These are phyloP conservation scores for Ploceus nigricollis DNA, from an alignment of 2,113 vertebrate genomes.

Conservation along the genomic window DNA sequence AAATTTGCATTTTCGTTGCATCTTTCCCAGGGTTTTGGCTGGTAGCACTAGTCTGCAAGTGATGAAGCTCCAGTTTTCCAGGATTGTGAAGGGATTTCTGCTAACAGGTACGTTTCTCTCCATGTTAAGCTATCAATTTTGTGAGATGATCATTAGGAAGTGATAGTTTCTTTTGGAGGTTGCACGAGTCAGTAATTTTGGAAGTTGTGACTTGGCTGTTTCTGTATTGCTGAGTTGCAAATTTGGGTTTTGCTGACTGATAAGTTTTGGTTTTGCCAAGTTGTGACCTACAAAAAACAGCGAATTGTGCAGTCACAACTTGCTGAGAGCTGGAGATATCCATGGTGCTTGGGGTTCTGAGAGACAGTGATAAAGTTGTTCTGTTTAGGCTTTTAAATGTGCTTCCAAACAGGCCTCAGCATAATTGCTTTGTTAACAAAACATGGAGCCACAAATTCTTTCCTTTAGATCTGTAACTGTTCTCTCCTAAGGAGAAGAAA, in stretches of 20 bases:
- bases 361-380: neutral
- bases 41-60: neutral
- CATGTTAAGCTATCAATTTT: neutral
- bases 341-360: neutral
- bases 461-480: neutral
- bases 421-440: neutral
- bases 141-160: neutral
- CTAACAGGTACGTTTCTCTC: neutral
- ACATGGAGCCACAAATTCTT: neutral
- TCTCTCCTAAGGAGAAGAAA: neutral
- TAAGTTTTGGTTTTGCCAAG: neutral
- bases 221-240: neutral
- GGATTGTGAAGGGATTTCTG: neutral
- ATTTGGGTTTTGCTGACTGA: neutral
- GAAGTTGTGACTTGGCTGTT: slow-evolving; percentile 1
- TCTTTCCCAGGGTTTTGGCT: neutral
- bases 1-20: neutral
- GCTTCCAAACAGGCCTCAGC: neutral
- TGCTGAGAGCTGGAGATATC: neutral
- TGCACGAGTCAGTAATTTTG: neutral
- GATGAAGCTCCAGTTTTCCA: neutral
- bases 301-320: neutral
- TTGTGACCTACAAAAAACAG: neutral
- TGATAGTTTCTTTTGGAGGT: neutral
- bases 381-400: neutral